Evolutionary conservation across 2,113 vertebrate species (phyloP).

Genomic region (Pseudorectes ferrugineus): DNA sequence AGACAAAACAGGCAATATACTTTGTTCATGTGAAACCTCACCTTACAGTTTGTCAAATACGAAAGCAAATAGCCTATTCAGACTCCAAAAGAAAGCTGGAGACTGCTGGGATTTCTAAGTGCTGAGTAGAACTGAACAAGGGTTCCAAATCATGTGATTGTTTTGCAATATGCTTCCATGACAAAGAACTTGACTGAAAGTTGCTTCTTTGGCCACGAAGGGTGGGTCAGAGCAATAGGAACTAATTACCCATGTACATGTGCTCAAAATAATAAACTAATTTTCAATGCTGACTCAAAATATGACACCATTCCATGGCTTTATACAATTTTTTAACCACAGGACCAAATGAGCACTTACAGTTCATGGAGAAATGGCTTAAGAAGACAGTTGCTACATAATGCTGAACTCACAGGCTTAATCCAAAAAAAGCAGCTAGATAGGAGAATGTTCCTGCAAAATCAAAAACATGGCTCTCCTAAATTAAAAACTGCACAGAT

Average conservation of each 20-base stretch:
- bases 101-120: background rate
- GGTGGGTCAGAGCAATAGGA: background rate
- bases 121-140: background rate
- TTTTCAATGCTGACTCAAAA: background rate
- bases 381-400: background rate
- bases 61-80: background rate
- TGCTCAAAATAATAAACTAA: background rate
- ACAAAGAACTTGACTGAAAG: background rate
- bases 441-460: background rate
- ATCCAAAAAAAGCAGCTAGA: background rate
- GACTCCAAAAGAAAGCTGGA: background rate
- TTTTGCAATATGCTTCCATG: background rate
- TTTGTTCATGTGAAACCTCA: background rate
- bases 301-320: background rate
- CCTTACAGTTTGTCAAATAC: background rate
- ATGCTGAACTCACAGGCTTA: background rate
- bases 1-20: background rate
- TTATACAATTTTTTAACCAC: background rate
- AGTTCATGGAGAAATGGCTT: background rate
- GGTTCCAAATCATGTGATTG: background rate
- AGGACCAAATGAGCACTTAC: background rate
- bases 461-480: background rate
- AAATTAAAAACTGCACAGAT: background rate
- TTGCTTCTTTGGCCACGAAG: background rate
- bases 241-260: background rate